These are phyloP conservation scores for Smutsia temminckii DNA, from an alignment of 2,797 vertebrate species.

Conservation along the genomic window DNA sequence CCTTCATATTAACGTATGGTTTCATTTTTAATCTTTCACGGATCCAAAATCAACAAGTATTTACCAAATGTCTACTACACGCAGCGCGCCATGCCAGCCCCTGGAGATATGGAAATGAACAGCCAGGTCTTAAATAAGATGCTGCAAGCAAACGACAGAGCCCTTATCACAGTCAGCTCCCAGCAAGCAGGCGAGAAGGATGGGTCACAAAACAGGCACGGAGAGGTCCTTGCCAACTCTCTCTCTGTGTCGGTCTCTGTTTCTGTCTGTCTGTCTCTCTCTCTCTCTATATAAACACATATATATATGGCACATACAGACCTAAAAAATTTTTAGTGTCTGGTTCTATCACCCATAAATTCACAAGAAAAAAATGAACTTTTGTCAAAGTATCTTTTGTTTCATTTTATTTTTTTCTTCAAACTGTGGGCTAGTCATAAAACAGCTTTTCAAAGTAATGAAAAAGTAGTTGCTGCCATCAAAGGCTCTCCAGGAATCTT, in stretches of 20 bases:
- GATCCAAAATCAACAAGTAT: constrained; percentile 23
- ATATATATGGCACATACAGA: neutral
- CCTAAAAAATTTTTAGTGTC: neutral
- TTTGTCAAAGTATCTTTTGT: constrained; percentile 59
- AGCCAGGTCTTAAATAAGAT: neutral
- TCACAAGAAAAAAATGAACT: constrained; percentile 7
- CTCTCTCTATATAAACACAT: neutral
- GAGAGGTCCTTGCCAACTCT: neutral
- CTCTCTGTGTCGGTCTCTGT: too few relatives aligned
- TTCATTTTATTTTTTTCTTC: constrained; percentile 56
- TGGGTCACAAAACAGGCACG: neutral
- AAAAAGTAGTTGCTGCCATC: constrained; percentile 54
- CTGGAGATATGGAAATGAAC: neutral
- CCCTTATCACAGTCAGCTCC: neutral
- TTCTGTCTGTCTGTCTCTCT: neutral
- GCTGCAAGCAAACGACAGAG: neutral
- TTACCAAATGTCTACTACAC: neutral
- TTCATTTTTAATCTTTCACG: constrained; percentile 25
- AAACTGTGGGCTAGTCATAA: constrained; percentile 39
- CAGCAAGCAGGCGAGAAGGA: neutral
- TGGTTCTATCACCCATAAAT: neutral
- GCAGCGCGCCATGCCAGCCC: neutral
- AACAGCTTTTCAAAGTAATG: constrained; percentile 68
- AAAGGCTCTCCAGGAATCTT: constrained; percentile 69
- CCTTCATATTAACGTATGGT: neutral